A percentile compares a stretch with the other conserved stretches of the same genome.
Evolutionary conservation across 2,797 vertebrate genomes (phyloP).

Genomic region (Danio aesculapii): DNA sequence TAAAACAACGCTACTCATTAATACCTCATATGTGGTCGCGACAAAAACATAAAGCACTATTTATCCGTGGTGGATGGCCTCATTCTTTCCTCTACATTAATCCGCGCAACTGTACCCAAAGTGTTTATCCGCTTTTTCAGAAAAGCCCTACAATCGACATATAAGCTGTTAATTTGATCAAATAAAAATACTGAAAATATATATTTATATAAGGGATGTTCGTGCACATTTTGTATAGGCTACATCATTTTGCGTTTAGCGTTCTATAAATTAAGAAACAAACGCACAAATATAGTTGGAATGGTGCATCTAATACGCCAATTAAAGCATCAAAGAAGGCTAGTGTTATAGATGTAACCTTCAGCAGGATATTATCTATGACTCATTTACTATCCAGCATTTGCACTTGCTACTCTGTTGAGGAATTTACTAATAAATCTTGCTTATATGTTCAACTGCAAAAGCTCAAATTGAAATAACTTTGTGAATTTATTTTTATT

Average conservation of each 20-base stretch:
- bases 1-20: slow-evolving; percentile 1
- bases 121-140: not conserved
- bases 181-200: not conserved
- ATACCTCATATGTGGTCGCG: not conserved
- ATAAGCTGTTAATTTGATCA: not conserved
- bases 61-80: too few relatives aligned
- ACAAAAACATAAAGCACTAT: not conserved
- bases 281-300: too few relatives aligned
- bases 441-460: not conserved
- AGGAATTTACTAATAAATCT: slow-evolving; percentile 6
- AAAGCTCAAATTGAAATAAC: slow-evolving; percentile 5
- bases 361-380: not conserved
- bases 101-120: not conserved
- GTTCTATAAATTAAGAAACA: not conserved
- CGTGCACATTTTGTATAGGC: not conserved
- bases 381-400: not conserved
- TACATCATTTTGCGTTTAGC: not conserved
- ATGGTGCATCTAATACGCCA: not conserved
- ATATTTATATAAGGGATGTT: not conserved
- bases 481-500: not conserved
- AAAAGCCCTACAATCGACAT: not conserved
- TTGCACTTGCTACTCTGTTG: not conserved
- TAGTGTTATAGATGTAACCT: not conserved
- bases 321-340: not conserved
- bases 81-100: too few relatives aligned